These are phyloP conservation scores for Opisthograptis luteolata DNA, from an alignment of 2,888 invertebrate genomes.

Conservation along the genomic window DNA sequence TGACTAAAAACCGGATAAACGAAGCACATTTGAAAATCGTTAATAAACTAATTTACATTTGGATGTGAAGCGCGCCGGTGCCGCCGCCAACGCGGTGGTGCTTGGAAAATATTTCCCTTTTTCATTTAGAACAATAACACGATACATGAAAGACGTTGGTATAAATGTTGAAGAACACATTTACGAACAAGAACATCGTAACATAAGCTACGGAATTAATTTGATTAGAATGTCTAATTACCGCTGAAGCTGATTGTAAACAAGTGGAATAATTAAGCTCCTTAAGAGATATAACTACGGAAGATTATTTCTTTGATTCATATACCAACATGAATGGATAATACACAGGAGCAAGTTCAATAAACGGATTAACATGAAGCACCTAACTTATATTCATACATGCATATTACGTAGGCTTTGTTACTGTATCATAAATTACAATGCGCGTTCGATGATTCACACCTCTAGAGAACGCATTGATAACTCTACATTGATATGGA, in stretches of 20 bases:
- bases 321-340: slow-evolving; percentile 37
- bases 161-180: slow-evolving; percentile 12
- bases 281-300: slow-evolving; percentile 12
- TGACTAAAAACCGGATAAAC: slow-evolving; percentile 19
- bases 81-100: slow-evolving; percentile 8
- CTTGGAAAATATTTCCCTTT: slow-evolving; percentile 13
- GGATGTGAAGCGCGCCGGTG: slow-evolving; percentile 24
- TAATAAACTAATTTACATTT: slow-evolving; percentile 36
- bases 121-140: slow-evolving; percentile 9
- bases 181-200: neutral
- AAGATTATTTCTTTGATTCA: slow-evolving; percentile 39
- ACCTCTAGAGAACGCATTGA: slow-evolving; percentile 37
- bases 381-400: slow-evolving; percentile 35
- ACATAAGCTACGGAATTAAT: slow-evolving; percentile 2
- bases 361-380: slow-evolving; percentile 44
- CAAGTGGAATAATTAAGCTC: slow-evolving; percentile 18
- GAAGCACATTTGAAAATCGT: slow-evolving; percentile 31
- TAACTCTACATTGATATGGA: slow-evolving; percentile 37
- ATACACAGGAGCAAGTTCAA: slow-evolving; percentile 36
- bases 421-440: slow-evolving; percentile 18
- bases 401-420: slow-evolving; percentile 25
- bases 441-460: slow-evolving; percentile 27
- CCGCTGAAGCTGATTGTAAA: slow-evolving; percentile 14
- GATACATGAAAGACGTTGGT: slow-evolving; percentile 9
- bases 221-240: slow-evolving; percentile 15